Percentiles rank a stretch among this genome's conserved stretches.
These are phyloP conservation scores for Ptychoptera contaminata DNA, from an alignment of 2,888 invertebrate species.

Conservation along the genomic window DNA sequence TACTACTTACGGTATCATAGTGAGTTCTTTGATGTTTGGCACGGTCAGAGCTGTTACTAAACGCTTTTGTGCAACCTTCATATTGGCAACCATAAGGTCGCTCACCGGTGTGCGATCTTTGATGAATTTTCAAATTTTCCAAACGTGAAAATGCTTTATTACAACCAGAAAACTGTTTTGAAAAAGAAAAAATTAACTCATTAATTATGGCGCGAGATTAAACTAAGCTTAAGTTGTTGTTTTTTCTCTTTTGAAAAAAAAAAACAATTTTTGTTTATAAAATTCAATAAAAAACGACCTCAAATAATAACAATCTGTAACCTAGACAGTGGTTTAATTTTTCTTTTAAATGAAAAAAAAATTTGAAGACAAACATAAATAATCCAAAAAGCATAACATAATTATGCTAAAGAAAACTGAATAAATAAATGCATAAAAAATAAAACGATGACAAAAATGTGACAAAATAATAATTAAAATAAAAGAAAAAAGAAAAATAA, in stretches of 20 bases:
- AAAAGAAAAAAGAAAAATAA: too few species aligned
- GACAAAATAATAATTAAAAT: too few species aligned
- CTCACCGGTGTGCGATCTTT: conserved; percentile 90
- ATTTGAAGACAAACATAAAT: background rate
- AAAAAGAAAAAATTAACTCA: conserved; percentile 1
- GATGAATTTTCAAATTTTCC: conserved; percentile 96
- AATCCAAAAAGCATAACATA: too few species aligned
- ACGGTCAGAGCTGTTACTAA: conserved; percentile 95
- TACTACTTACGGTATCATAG: conserved; percentile 77
- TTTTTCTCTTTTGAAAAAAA: too few species aligned
- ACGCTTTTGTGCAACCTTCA: conserved; percentile 84
- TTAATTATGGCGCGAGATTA: background rate
- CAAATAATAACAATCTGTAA: background rate
- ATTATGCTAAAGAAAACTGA: too few species aligned
- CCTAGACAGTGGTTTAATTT: conserved; percentile 1
- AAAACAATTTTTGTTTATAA: background rate
- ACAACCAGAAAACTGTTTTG: conserved; percentile 76
- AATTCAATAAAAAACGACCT: background rate
- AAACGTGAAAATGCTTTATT: conserved; percentile 90
- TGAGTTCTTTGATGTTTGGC: conserved; percentile 98
- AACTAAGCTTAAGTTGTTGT: conserved; percentile 1
- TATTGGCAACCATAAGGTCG: conserved; percentile 91
- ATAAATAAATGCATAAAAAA: too few species aligned
- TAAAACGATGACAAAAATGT: too few species aligned
- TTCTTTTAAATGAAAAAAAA: background rate